Evolutionary conservation across 2,797 vertebrate genomes (phyloP).

Genomic region (Scolopax bukidnonensis): DNA sequence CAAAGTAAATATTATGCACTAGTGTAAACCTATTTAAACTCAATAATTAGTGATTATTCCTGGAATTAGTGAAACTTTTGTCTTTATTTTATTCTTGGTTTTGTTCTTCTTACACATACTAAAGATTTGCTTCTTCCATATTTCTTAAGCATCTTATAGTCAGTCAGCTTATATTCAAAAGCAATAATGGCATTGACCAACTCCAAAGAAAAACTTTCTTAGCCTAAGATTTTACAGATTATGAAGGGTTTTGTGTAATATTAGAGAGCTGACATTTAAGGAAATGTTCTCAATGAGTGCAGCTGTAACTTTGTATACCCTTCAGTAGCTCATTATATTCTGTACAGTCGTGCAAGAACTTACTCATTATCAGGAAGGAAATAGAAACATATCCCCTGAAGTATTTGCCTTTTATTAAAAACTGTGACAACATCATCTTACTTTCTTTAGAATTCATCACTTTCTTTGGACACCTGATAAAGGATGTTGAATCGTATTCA

Average conservation of each 20-base stretch:
- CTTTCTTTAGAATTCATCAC: background rate
- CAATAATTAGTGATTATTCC: background rate
- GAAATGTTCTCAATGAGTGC: background rate
- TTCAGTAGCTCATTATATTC: background rate
- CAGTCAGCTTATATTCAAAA: background rate
- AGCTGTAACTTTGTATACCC: background rate
- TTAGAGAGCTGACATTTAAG: background rate
- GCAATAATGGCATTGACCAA: background rate
- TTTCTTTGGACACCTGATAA: background rate
- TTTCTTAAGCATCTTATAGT: background rate
- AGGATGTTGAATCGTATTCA: background rate
- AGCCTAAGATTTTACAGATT: background rate
- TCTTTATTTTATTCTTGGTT: background rate
- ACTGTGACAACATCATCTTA: background rate
- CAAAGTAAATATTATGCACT: background rate
- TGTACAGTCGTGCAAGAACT: background rate
- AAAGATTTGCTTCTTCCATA: background rate
- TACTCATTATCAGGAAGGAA: background rate
- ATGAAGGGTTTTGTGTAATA: background rate
- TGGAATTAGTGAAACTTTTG: background rate
- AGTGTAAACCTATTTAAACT: background rate
- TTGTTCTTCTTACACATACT: fast-evolving
- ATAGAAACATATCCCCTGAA: background rate
- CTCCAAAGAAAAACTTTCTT: background rate
- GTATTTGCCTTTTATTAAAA: slow-evolving; percentile 22